These are phyloP conservation scores for Gymnarchus niloticus DNA, from an alignment of 2,113 vertebrate species.

Conservation along the genomic window DNA sequence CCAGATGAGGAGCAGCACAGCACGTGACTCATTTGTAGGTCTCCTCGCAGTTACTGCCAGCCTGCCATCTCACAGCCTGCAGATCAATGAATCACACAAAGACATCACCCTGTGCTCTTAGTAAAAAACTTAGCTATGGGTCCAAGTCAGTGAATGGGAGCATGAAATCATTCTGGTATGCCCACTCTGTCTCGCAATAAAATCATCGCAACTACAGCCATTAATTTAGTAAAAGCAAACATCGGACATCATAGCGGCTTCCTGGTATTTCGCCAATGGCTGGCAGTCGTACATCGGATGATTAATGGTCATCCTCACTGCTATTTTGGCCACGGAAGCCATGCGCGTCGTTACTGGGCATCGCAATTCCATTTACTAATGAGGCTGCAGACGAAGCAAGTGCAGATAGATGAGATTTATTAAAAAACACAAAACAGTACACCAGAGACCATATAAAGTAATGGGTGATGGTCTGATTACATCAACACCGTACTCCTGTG, in stretches of 20 bases:
- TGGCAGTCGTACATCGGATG: neutral
- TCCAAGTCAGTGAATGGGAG: neutral
- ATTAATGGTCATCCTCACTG: neutral
- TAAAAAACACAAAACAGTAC: slow-evolving; percentile 18
- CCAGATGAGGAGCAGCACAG: neutral
- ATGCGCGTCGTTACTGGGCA: neutral
- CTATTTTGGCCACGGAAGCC: neutral
- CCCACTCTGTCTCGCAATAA: neutral
- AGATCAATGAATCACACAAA: neutral
- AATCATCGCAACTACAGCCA: neutral
- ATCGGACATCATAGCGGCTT: neutral
- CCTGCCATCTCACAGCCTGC: neutral
- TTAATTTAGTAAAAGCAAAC: neutral
- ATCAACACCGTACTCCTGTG: neutral
- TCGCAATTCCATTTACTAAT: neutral
- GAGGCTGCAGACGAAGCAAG: neutral
- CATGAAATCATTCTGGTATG: neutral
- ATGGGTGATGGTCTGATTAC: neutral
- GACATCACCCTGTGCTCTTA: neutral
- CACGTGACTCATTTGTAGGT: neutral
- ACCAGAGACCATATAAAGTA: slow-evolving; percentile 20
- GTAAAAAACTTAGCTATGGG: neutral
- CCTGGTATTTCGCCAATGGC: neutral
- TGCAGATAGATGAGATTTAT: slow-evolving; percentile 7
- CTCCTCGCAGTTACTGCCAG: neutral